Evolutionary conservation across 2,888 invertebrate species (phyloP), one percentile per base, ranked within the genome.

Genomic region (Arrhopalites spinosus): DNA sequence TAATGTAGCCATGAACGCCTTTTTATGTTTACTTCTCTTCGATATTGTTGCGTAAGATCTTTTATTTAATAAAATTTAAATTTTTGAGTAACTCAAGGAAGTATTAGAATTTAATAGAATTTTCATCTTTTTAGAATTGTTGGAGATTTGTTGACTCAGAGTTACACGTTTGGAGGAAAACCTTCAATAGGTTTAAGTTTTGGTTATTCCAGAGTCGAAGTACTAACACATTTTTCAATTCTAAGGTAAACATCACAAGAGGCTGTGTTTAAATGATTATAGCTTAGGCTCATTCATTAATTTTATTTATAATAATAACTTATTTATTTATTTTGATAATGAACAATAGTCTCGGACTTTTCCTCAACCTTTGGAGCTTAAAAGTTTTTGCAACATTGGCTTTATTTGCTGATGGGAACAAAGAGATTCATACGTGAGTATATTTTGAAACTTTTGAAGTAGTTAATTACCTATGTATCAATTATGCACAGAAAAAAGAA

Each of bases 351-450:
- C 73, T 82, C 15, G 81, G 81, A 8, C 45, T 82, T 8, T 72
- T 82, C 13, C 63, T 81, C 1, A 81, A 81, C 71, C 66, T 76
- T 3, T 81, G 80, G 81, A 78, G 80, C 2, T 25, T 82, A 1
- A 80, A 81, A 75, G 77, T 79, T 25, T 78, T 79, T 15, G 50
- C 78, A 29, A 78, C 79, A 25, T 30, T 82, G 45, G 78, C 78
- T 1, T 61, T 77, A 15, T 73, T 80, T 36, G 75, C 71, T 25
- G 77, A 74, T 45, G 77, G 76, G 53, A 71, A 72, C 61, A 78
- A 77, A 43, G 81, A 79, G 76, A 82, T 82, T 74, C 82, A 82
- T 29, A 82, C 81, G 82, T 82, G 76, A 76, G 79, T 29, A 61
- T n/a, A n/a, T n/a, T n/a, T n/a, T n/a, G n/a, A 50, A 50, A 50